phyloP scores from a whole-genome alignment of 2,888 invertebrate species.

The Drosophila ezoana region DNA sequence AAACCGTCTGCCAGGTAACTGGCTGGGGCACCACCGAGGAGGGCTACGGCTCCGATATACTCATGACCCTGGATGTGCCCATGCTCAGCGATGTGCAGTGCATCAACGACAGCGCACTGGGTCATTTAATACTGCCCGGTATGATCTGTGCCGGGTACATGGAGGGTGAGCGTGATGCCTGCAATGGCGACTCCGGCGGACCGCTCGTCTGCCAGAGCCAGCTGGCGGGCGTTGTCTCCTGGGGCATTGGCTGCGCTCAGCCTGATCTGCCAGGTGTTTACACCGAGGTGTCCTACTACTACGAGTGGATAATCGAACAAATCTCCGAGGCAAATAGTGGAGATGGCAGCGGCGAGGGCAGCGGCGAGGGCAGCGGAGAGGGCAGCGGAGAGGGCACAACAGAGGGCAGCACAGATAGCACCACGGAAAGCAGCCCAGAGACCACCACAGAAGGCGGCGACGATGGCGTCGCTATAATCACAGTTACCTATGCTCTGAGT shows the following conservation, averaged over 20 bases:
- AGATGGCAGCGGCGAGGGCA: background rate
- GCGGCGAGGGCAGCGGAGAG: slow-evolving; percentile 25
- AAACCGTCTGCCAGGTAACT: slow-evolving; percentile 79
- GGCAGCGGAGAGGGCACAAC: slow-evolving; percentile 14
- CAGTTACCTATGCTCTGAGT: slow-evolving; percentile 35
- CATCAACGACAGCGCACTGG: slow-evolving; percentile 72
- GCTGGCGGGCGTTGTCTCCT: slow-evolving; percentile 92
- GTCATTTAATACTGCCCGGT: slow-evolving; percentile 87
- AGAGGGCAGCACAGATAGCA: slow-evolving; percentile 9
- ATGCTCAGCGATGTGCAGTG: slow-evolving; percentile 67
- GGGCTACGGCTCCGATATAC: slow-evolving; percentile 53
- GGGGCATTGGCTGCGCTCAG: slow-evolving; percentile 92
- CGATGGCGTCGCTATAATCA: slow-evolving; percentile 43
- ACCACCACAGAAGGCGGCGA: slow-evolving; percentile 9
- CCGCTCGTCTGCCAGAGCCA: slow-evolving; percentile 89
- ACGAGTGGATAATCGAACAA: slow-evolving; percentile 65
- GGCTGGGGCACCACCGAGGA: slow-evolving; percentile 82
- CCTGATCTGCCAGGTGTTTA: slow-evolving; percentile 91
- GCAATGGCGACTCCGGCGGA: slow-evolving; percentile 94
- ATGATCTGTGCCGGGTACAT: slow-evolving; percentile 91
- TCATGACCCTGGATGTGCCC: slow-evolving; percentile 78
- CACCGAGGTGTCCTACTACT: slow-evolving; percentile 86
- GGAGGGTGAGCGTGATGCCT: slow-evolving; percentile 91
- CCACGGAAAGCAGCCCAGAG: slow-evolving; percentile 10
- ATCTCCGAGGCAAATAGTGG: slow-evolving; percentile 23